Conservation (phyloP, 2,113 vertebrate species). For the Petromus typicus region DNA sequence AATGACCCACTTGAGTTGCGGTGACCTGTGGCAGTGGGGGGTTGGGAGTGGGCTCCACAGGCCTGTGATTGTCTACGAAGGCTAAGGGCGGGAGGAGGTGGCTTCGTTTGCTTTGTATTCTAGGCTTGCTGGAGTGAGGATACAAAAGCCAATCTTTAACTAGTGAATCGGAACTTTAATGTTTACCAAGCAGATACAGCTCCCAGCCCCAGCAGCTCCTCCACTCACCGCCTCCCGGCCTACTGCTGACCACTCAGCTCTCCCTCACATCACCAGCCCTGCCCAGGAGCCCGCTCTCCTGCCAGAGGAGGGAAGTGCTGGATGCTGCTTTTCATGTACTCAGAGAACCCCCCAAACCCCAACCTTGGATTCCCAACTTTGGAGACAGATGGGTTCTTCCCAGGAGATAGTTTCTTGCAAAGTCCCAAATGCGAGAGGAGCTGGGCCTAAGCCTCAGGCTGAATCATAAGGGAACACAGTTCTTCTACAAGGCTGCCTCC, state of each 20-base stretch:
- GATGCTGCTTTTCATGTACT: slow-evolving; percentile 50
- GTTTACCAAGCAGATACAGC: slow-evolving; percentile 89
- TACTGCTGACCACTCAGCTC: slow-evolving; percentile 60
- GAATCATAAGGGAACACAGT: slow-evolving; percentile 82
- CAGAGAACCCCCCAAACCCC: slow-evolving; percentile 51
- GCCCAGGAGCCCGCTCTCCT: slow-evolving; percentile 52
- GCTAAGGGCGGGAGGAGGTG: not conserved
- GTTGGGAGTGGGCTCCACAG: not conserved
- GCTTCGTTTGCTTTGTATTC: slow-evolving; percentile 83
- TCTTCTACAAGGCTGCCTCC: slow-evolving; percentile 66
- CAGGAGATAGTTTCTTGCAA: slow-evolving; percentile 85
- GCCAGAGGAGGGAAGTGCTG: slow-evolving; percentile 1
- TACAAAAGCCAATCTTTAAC: slow-evolving; percentile 86
- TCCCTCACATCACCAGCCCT: not conserved
- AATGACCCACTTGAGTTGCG: not conserved
- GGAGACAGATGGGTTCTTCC: slow-evolving; percentile 84
- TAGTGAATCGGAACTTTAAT: slow-evolving; percentile 88
- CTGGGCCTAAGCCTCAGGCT: slow-evolving; percentile 77
- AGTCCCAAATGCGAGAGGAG: slow-evolving; percentile 83
- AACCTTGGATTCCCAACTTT: slow-evolving; percentile 81
- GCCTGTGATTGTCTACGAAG: not conserved
- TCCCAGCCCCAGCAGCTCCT: slow-evolving; percentile 70
- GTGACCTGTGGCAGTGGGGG: not conserved
- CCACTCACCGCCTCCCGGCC: not conserved
- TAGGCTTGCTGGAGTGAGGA: slow-evolving; percentile 74